Percentiles rank a stretch among this genome's conserved stretches.
Conservation (phyloP, 2,113 vertebrate genomes). For the Rattus rattus region DNA sequence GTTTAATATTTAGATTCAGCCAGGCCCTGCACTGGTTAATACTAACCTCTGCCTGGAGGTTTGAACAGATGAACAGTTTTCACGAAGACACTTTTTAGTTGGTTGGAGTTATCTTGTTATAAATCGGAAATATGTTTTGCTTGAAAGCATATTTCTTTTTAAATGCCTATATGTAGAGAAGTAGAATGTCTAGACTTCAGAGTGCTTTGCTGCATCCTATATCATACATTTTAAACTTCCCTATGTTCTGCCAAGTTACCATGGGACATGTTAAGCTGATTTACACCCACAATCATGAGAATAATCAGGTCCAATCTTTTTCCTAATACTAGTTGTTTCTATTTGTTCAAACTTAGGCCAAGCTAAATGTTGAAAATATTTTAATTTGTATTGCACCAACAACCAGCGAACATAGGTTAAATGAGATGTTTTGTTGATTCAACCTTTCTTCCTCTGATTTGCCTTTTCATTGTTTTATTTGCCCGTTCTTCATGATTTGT, state of each 20-base stretch:
- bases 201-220: conserved; percentile 18
- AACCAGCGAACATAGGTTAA: background rate
- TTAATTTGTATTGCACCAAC: conserved; percentile 2
- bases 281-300: background rate
- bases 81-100: conserved; percentile 3
- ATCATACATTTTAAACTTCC: conserved; percentile 12
- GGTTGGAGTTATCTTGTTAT: conserved; percentile 51
- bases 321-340: background rate
- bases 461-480: background rate
- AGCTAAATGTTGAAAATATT: conserved; percentile 33
- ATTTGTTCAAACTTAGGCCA: conserved; percentile 17
- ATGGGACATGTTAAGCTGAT: conserved; percentile 8
- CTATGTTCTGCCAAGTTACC: background rate
- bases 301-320: background rate
- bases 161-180: conserved; percentile 21
- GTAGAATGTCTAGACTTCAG: conserved; percentile 32
- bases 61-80: conserved; percentile 1
- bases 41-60: conserved; percentile 24
- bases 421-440: background rate
- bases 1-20: conserved; percentile 41
- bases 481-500: background rate
- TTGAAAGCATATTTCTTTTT: conserved; percentile 14
- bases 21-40: background rate
- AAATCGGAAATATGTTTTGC: conserved; percentile 46
- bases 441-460: conserved; percentile 38